phyloP scores from a whole-genome alignment of 2,888 invertebrate species.

The Sphecodes monilicornis region DNA sequence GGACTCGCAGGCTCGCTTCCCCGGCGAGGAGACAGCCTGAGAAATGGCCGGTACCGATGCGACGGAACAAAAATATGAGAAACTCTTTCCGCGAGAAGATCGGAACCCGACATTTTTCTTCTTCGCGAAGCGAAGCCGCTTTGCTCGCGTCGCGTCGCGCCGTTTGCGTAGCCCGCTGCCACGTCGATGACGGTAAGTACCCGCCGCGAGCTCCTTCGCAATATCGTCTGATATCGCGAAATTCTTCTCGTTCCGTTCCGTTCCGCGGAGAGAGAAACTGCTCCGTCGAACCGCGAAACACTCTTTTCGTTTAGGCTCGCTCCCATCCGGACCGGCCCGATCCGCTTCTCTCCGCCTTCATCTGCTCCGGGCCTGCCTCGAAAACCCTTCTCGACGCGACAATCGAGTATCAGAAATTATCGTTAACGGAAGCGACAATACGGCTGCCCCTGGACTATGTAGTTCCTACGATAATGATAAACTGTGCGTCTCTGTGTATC shows the following conservation, averaged over 20 bases:
- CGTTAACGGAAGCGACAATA: not conserved
- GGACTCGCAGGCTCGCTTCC: not conserved
- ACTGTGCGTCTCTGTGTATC: slow-evolving; percentile 42
- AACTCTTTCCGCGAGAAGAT: slow-evolving; percentile 11
- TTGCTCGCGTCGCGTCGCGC: slow-evolving; percentile 4
- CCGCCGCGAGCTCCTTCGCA: not conserved
- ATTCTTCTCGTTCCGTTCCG: not conserved
- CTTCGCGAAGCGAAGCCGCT: slow-evolving; percentile 6
- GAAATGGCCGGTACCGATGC: slow-evolving; percentile 26
- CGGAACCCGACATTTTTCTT: not conserved
- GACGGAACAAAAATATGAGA: slow-evolving; percentile 41
- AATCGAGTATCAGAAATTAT: not conserved
- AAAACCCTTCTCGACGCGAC: not conserved
- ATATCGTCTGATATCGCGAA: slow-evolving; percentile 15
- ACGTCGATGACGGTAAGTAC: not conserved
- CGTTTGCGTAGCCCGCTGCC: not conserved
- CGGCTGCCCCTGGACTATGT: not conserved
- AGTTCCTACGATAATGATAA: slow-evolving; percentile 22
- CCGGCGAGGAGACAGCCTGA: slow-evolving; percentile 42
- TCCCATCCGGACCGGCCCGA: not conserved
- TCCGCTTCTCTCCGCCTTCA: not conserved
- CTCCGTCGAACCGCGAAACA: not conserved
- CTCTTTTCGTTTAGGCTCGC: not conserved
- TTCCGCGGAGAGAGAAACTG: not conserved
- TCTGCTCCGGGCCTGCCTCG: not conserved